These are phyloP conservation scores for Boleophthalmus pectinirostris DNA, from an alignment of 2,113 vertebrate species.

Conservation along the genomic window DNA sequence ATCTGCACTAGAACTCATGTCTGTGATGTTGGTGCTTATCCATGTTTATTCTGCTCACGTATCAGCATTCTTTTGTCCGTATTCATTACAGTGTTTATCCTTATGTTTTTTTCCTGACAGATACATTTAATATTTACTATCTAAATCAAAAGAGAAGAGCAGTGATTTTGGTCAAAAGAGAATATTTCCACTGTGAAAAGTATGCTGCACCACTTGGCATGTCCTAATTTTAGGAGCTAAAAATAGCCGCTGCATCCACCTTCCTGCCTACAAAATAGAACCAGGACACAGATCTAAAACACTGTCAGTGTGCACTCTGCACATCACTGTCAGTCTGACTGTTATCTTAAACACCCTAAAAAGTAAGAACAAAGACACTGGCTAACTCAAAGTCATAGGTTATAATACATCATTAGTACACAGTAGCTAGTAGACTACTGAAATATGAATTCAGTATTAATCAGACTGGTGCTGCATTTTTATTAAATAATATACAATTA, in stretches of 20 bases:
- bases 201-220: slow-evolving; percentile 17
- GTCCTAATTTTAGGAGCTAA: slow-evolving; percentile 28
- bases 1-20: neutral
- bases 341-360: neutral
- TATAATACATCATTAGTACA: too few species aligned
- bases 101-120: too few species aligned
- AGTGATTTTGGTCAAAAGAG: too few species aligned
- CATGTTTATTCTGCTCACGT: neutral
- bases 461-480: too few species aligned
- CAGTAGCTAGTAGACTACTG: too few species aligned
- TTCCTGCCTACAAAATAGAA: slow-evolving; percentile 1
- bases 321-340: neutral
- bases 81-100: too few species aligned
- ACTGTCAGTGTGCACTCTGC: neutral
- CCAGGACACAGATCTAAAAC: neutral
- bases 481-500: too few species aligned
- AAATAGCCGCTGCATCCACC: slow-evolving; percentile 29
- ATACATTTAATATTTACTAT: too few species aligned
- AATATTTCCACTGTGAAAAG: neutral
- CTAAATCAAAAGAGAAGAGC: neutral
- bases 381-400: too few species aligned
- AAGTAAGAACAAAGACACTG: neutral
- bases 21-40: neutral
- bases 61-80: neutral
- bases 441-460: too few species aligned